Evolutionary conservation across 2,797 vertebrate species (phyloP).

Genomic region (Danio choprae): DNA sequence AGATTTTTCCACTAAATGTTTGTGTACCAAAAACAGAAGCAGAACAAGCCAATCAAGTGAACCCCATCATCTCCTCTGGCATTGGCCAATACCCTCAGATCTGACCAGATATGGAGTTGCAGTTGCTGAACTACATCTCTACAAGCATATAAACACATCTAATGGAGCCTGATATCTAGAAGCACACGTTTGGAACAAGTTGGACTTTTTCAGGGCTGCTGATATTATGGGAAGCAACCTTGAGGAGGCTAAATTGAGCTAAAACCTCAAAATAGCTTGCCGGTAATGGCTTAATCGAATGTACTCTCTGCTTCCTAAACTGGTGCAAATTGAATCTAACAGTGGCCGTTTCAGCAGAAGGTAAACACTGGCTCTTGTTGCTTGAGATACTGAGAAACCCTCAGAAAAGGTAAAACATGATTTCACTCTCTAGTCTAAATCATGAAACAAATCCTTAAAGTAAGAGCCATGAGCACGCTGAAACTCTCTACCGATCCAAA

Average conservation of each 20-base stretch:
- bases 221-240: constrained; percentile 44
- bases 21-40: constrained; percentile 18
- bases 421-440: constrained; percentile 18
- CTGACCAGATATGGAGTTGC: constrained; percentile 48
- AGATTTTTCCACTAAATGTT: constrained; percentile 48
- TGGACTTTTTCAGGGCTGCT: constrained; percentile 10
- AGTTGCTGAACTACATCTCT: constrained; percentile 26
- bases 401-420: constrained; percentile 8
- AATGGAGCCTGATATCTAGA: constrained; percentile 44
- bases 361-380: constrained; percentile 12
- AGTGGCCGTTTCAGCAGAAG: constrained; percentile 45
- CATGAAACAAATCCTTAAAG: constrained; percentile 19
- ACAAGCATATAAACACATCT: constrained; percentile 52
- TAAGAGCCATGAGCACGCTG: constrained; percentile 18
- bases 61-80: constrained; percentile 38
- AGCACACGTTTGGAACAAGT: constrained; percentile 44
- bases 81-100: constrained; percentile 32
- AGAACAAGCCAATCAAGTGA: constrained; percentile 11
- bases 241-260: constrained; percentile 13
- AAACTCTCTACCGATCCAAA: constrained; percentile 33
- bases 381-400: not conserved
- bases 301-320: constrained; percentile 50
- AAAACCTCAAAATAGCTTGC: constrained; percentile 53
- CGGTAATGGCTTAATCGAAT: constrained; percentile 61
- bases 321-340: constrained; percentile 51